These are phyloP conservation scores for Stigmatopora nigra DNA, from an alignment of 2,113 vertebrate genomes.

Conservation along the genomic window DNA sequence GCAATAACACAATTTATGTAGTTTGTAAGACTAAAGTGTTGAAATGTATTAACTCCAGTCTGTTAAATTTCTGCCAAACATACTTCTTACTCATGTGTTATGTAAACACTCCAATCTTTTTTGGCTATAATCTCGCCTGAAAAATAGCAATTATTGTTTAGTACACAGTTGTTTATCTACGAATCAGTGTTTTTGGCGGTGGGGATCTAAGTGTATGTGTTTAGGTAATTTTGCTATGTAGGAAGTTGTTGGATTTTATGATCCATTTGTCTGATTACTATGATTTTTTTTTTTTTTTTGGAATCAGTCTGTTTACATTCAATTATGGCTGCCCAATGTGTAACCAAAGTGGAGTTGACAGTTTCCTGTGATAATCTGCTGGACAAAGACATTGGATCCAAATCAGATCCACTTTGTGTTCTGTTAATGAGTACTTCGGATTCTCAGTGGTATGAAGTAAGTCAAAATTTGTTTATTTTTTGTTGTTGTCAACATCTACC, in stretches of 20 bases:
- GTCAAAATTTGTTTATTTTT: constrained; percentile 2
- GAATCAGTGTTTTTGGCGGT: background rate
- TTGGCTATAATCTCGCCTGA: background rate
- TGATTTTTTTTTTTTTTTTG: background rate
- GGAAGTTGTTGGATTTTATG: background rate
- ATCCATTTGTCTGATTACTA: constrained; percentile 12
- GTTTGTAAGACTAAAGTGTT: background rate
- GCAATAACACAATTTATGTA: background rate
- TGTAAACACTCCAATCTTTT: background rate
- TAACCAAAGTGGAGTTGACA: constrained; percentile 80
- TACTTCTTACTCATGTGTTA: background rate
- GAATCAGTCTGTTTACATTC: background rate
- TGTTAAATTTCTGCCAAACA: background rate
- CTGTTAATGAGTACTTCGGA: constrained; percentile 61
- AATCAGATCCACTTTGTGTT: constrained; percentile 85
- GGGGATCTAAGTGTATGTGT: background rate
- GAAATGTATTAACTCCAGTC: background rate
- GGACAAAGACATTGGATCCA: constrained; percentile 82
- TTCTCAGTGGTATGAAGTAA: constrained; percentile 59
- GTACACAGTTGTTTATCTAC: background rate
- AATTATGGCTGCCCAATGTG: constrained; percentile 80
- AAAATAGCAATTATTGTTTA: background rate
- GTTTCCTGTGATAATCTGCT: constrained; percentile 81
- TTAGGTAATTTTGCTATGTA: background rate
- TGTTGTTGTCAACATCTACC: background rate